Evolutionary conservation across 2,113 vertebrate genomes (phyloP).

Genomic region (Scopus umbretta): DNA sequence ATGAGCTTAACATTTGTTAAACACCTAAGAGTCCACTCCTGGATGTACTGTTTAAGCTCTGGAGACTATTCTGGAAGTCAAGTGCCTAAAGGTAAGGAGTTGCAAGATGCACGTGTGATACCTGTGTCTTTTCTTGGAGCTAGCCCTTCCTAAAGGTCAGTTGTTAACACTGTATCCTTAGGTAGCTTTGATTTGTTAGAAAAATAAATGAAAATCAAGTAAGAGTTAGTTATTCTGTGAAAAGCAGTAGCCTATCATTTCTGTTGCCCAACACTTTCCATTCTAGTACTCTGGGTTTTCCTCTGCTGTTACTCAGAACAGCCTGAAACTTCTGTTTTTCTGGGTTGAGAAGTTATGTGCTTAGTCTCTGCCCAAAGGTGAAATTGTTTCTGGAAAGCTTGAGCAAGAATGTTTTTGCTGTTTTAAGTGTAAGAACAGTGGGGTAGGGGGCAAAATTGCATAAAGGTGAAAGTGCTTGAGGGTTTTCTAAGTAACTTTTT

Average conservation of each 20-base stretch:
- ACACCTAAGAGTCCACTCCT: neutral
- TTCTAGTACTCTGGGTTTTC: neutral
- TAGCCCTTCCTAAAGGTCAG: neutral
- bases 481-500: neutral
- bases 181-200: neutral
- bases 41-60: neutral
- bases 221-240: neutral
- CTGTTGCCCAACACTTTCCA: constrained; percentile 24
- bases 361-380: constrained; percentile 38
- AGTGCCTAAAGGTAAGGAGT: neutral
- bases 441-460: neutral
- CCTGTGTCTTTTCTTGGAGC: neutral
- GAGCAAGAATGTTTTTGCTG: constrained; percentile 38
- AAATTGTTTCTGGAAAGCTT: constrained; percentile 47
- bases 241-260: neutral
- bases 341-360: neutral
- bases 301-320: neutral
- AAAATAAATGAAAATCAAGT: neutral
- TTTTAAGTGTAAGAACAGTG: neutral
- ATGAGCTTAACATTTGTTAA: neutral
- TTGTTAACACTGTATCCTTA: neutral
- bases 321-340: constrained; percentile 24
- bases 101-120: neutral
- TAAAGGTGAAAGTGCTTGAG: neutral
- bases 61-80: neutral